Conservation (phyloP, 2,888 invertebrate genomes). For the Aphodius sticticus region DNA sequence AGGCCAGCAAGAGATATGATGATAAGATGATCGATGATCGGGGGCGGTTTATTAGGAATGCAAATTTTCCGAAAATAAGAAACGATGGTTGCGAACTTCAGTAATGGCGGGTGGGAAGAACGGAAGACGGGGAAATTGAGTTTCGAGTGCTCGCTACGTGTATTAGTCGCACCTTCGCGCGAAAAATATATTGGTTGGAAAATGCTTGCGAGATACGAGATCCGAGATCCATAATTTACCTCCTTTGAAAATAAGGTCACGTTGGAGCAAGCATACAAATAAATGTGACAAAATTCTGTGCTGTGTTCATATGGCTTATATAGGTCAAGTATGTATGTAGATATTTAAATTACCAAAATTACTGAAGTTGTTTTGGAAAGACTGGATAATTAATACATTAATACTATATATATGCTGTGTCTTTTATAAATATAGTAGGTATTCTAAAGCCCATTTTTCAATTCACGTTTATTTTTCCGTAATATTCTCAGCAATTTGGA, state of each 20-base stretch:
- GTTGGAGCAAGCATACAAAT: neutral
- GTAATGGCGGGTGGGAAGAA: neutral
- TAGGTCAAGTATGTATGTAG: neutral
- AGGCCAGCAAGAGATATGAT: neutral
- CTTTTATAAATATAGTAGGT: no score
- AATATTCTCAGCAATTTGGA: no score
- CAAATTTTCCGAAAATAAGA: neutral
- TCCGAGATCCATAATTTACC: neutral
- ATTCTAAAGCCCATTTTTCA: no score
- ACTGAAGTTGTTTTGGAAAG: no score
- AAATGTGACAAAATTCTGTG: neutral
- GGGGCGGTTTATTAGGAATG: neutral
- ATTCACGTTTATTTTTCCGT: no score
- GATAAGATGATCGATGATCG: neutral
- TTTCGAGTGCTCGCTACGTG: neutral
- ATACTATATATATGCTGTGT: no score
- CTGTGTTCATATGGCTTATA: neutral
- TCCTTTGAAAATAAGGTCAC: neutral
- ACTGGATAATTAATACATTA: no score
- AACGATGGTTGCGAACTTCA: neutral
- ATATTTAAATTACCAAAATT: neutral
- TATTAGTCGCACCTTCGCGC: neutral
- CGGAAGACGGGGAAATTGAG: neutral
- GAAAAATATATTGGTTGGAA: neutral
- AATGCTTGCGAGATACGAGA: conserved; percentile 4